Evolutionary conservation across 1,140 invertebrate genomes (phyloP).

Genomic region (Brachionus sp.): DNA sequence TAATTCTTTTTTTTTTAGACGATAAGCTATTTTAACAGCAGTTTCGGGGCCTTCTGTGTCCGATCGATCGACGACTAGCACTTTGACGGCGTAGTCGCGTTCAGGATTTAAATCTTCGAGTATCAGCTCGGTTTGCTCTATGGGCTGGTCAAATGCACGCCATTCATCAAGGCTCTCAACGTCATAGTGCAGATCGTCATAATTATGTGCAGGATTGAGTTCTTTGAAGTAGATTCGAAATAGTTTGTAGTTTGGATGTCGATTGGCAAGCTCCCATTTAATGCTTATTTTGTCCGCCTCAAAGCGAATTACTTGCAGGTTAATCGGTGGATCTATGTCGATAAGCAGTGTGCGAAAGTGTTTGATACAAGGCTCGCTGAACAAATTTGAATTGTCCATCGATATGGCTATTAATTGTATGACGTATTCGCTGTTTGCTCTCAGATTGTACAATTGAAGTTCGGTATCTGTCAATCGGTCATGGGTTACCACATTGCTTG

Average conservation of each 20-base stretch:
- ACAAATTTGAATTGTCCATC: not conserved
- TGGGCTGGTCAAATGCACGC: not conserved
- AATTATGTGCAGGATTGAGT: not conserved
- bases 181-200: not conserved
- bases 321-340: not conserved
- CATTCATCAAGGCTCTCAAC: not conserved
- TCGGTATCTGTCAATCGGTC: not conserved
- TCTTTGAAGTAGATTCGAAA: conserved; percentile 16
- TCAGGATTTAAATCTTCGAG: not conserved
- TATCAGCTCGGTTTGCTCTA: not conserved
- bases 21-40: not conserved
- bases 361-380: not conserved
- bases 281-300: conserved; percentile 32
- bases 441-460: not conserved
- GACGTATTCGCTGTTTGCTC: conserved; percentile 13
- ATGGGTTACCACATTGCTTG: not conserved
- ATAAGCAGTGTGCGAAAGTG: not conserved
- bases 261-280: not conserved
- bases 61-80: not conserved
- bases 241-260: not conserved
- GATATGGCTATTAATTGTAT: not conserved
- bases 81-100: conserved; percentile 21
- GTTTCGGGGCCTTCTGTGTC: conserved; percentile 11
- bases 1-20: not conserved
- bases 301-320: not conserved